Base-by-base conservation (phyloP, 1,140 invertebrate species). In the Cardiocondyla obscurior region DNA sequence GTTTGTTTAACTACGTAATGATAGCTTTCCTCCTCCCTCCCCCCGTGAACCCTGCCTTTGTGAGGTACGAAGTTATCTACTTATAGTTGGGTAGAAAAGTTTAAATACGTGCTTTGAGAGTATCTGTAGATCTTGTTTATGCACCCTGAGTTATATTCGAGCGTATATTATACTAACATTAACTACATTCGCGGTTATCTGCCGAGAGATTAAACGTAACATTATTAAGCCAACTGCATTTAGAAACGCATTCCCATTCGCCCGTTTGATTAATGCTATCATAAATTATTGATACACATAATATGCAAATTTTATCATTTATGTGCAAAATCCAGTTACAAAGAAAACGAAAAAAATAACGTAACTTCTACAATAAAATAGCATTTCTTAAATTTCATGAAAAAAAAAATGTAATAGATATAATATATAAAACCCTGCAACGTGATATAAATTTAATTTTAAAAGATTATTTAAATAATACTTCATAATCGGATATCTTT, bases 91-190 rank as follows among this genome's bases (percentile, higher is more conserved):
- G 64, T 4, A 25, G 39, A 36, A 62, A 76, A 76, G 28, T 76
- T 76, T n/a, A 49, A 74, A 30, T 42, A 62, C 57, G 28, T 46
- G 28, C 72, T 36, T 7, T 2, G 46, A 60, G 36, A 60, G 3
- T 36, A 72, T 72, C 49, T 57, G 49, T 22, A 62, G 39, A 62
- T 49, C 28, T 76, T 76, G 36, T 74, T 74, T 60, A 46, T 74
- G 39, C 8, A 76, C 14, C 12, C 55, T n/a, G 8, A 16, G 39
- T n/a, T 4, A 44, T 3, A 14, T 46, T 8, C 42, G 19, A 22
- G 19, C 42, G 14, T 19, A 16, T 22, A 33, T 57, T 7, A n/a
- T 46, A n/a, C n/a, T n/a, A 46, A 74, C 46, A 46, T 1, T 74
- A 30, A 6, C 7, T 22, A 12, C n/a, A 76, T 76, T 44, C 1